Conservation (phyloP, 2,797 vertebrate genomes). For the Novumbra hubbsi region DNA sequence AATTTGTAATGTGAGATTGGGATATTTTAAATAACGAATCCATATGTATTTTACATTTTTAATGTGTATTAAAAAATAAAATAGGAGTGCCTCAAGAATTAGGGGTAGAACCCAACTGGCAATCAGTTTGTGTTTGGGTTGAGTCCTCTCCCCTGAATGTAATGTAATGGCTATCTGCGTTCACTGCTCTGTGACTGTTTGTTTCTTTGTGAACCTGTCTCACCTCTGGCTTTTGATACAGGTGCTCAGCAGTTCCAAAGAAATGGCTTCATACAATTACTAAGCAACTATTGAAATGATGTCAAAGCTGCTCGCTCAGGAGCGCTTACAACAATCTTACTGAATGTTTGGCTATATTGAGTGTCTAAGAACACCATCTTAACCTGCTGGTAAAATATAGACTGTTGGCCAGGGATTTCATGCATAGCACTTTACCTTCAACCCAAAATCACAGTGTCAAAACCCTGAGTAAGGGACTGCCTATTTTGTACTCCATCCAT, state of each 20-base stretch:
- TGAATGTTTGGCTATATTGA: slow-evolving; percentile 23
- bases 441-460: not conserved
- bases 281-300: slow-evolving; percentile 21
- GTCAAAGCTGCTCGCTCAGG: slow-evolving; percentile 30
- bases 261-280: slow-evolving; percentile 7
- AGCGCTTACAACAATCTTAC: slow-evolving; percentile 17
- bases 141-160: slow-evolving; percentile 6
- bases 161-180: slow-evolving; percentile 2
- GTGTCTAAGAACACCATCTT: not conserved
- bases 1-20: not conserved
- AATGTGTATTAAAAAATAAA: not conserved
- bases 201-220: slow-evolving; percentile 14
- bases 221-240: slow-evolving; percentile 15
- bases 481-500: slow-evolving; percentile 7
- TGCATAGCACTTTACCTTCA: slow-evolving; percentile 26
- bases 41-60: not conserved
- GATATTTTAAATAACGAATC: not conserved
- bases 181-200: not conserved
- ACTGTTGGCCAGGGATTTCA: slow-evolving; percentile 12
- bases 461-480: not conserved
- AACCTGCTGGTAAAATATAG: not conserved
- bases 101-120: not conserved
- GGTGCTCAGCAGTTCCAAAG: slow-evolving; percentile 26
- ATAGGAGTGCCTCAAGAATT: not conserved
- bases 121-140: slow-evolving; percentile 21